Percentiles rank a stretch among this genome's conserved stretches.
phyloP scores from a whole-genome alignment of 2,888 invertebrate genomes.

The Thereva unica region DNA sequence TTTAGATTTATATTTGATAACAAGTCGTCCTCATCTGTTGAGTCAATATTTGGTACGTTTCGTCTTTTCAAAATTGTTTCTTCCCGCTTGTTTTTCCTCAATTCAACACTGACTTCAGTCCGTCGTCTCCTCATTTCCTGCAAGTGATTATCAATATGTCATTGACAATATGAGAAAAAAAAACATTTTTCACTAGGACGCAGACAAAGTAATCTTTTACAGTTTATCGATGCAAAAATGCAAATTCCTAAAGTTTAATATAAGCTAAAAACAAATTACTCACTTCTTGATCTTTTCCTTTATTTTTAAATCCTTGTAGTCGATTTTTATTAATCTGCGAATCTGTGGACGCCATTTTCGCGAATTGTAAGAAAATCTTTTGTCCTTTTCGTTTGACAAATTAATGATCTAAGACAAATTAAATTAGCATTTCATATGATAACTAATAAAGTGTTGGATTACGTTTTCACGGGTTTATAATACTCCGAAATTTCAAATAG shows the following conservation, averaged over 20 bases:
- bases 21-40: slow-evolving; percentile 77
- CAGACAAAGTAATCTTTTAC: background rate
- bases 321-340: slow-evolving; percentile 65
- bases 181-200: background rate
- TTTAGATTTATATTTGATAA: slow-evolving; percentile 75
- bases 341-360: slow-evolving; percentile 43
- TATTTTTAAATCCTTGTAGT: slow-evolving; percentile 96
- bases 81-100: slow-evolving; percentile 97
- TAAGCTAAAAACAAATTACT: slow-evolving; percentile 59
- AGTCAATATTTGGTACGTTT: slow-evolving; percentile 89
- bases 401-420: slow-evolving; percentile 8
- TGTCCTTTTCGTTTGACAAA: slow-evolving; percentile 42
- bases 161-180: background rate
- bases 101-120: slow-evolving; percentile 94
- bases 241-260: background rate
- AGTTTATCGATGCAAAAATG: background rate
- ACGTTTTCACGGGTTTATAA: too few relatives aligned
- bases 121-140: slow-evolving; percentile 96
- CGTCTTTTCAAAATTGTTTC: slow-evolving; percentile 94
- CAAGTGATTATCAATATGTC: slow-evolving; percentile 43
- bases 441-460: too few relatives aligned
- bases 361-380: slow-evolving; percentile 31
- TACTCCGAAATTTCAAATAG: too few relatives aligned
- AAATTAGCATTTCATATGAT: background rate
- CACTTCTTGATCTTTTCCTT: slow-evolving; percentile 99